Evolutionary conservation across 2,888 invertebrate species (phyloP).

Genomic region (Tineola bisselliella): DNA sequence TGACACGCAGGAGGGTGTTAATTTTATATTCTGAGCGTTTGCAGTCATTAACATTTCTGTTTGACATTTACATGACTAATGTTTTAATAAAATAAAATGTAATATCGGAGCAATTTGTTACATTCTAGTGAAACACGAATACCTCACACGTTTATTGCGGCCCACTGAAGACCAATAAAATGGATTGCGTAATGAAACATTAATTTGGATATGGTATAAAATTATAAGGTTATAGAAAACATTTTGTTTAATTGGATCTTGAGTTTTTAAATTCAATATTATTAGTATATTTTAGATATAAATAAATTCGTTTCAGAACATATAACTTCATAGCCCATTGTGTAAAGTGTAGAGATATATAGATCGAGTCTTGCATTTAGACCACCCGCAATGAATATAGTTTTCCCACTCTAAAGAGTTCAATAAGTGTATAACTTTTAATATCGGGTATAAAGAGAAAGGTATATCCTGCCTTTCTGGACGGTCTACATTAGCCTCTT

Average conservation of each 20-base stretch:
- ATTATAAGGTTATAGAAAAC: no score
- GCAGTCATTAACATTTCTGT: background rate
- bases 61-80: slow-evolving; percentile 1
- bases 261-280: no score
- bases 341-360: background rate
- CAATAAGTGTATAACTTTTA: no score
- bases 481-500: no score
- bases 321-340: background rate
- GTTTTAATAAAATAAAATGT: background rate
- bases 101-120: background rate
- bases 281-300: no score
- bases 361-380: background rate
- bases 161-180: background rate
- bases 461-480: no score
- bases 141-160: background rate
- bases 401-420: background rate
- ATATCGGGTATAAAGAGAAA: no score
- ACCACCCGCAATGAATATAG: background rate
- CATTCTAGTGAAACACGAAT: background rate
- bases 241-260: no score
- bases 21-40: background rate
- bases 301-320: background rate
- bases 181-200: background rate
- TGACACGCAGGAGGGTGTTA: slow-evolving; percentile 5
- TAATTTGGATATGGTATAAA: background rate